Evolutionary conservation across 2,113 vertebrate species (phyloP), one percentile per base, ranked within the genome.

Genomic region (Callaeas wilsoni): DNA sequence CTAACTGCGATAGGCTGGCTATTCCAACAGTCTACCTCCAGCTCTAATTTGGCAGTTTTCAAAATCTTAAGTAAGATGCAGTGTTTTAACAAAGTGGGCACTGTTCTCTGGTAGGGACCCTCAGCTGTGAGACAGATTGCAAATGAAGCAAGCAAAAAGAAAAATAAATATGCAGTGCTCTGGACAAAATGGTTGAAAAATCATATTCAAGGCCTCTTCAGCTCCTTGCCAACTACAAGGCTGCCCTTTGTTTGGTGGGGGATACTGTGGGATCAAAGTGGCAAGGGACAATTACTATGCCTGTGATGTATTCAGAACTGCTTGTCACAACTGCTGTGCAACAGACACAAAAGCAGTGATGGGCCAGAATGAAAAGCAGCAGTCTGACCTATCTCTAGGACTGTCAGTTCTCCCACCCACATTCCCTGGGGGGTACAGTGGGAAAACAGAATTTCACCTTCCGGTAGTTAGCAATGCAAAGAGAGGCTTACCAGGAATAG

Each of bases 401-500:
- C 39, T 39, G 25, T 20, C 56, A 49, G 27, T 33, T 59, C 41
- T 79, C 37, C 22, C 67, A 57, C 78, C 27, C 62, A 49, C 67
- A 41, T 60, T 27, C 62, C 46, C 41, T 26, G 16, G 10, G 23
- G 57, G 56, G 16, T 47, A 59, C 39, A 30, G 59, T 10, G 30
- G 29, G 59, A 83, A 33, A 71, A 35, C 19, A 89, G 49, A 59
- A 46, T 53, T 56, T 89, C 79, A 82, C 59, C 79, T 56, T 37
- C 0, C 2, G 11, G 29, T 14, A 27, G 50, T 59, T 13, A 65
- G 70, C 55, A 77, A 35, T 25, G 71, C 39, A 29, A 70, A 83
- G 50, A 20, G 55, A 76, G 60, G 16, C 97, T 97, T 97, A 99
- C 99, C 99, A 5, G 99, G 99, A 93, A 99, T 99, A 89, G 99